Evolutionary conservation across 1,140 invertebrate species (phyloP), one percentile per base, ranked within the genome.

Genomic region (Cyclina sinensis): DNA sequence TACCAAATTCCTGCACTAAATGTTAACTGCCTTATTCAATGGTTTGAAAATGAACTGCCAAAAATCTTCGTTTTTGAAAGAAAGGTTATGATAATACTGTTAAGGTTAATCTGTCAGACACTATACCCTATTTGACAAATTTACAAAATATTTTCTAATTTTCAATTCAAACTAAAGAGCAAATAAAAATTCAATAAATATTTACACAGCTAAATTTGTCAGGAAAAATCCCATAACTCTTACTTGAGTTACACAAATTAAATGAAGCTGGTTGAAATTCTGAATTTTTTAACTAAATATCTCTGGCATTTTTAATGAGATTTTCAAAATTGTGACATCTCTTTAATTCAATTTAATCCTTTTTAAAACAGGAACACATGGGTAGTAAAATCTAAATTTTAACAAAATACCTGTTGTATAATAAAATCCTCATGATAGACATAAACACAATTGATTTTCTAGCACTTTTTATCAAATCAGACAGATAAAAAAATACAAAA

Each of bases 151-250:
- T 51, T 30, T 35, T 78, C 21, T 14, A 51, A 35, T 3, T 78
- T 30, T 51, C 43, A 35, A 4, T 78, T 32, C 43, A 51, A 78
- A 78, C 74, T 78, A 24, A 76, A 76, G 35, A 62, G 79, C 79
- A 81, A 81, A 81, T 57, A 81, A 81, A 78, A 65, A 24, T 81
- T 39, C 46, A 57, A 80, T 27, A 57, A 80, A 80, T 80, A 80
- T 80, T 80, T 57, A 24, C 7, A 21, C 76, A 80, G 27, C 16
- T 24, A 74, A 46, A 74, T 46, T 74, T 48, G 27, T 27, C 30
- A 32, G 39, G 24, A 18, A 51, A 48, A 51, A 51, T 32, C 18
- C 27, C 74, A 48, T 48, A 32, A 43, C 43, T 24, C 24, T 24
- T 70, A 35, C 37, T 70, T 27, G 18, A 30, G 11, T 37, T 35